Conservation (phyloP, 2,113 vertebrate genomes). For the Centrocercus urophasianus region DNA sequence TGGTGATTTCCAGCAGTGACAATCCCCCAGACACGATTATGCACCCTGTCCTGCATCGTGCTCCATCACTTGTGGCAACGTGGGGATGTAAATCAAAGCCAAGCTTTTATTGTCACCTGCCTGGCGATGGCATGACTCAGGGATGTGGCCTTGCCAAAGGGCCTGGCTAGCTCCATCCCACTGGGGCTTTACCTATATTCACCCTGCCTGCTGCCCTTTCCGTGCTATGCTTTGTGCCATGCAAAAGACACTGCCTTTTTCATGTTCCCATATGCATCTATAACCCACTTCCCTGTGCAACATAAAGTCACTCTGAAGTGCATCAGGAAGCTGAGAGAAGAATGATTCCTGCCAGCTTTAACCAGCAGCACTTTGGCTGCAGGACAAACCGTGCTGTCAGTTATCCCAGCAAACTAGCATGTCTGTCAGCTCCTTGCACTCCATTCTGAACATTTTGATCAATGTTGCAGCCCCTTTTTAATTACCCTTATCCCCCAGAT, state of each 20-base stretch:
- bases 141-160: not conserved
- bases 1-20: not conserved
- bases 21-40: not conserved
- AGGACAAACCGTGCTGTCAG: not conserved
- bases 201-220: not conserved
- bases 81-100: not conserved
- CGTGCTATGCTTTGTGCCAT: rapidly evolving
- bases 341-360: not conserved
- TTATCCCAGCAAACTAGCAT: not conserved
- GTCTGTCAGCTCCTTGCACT: not conserved
- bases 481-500: conserved; percentile 31
- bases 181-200: not conserved
- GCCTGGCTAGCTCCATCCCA: not conserved
- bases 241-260: not conserved
- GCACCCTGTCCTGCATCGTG: not conserved
- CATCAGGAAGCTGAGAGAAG: not conserved
- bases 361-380: not conserved
- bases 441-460: not conserved
- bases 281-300: not conserved
- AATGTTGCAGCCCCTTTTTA: conserved; percentile 29
- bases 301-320: not conserved
- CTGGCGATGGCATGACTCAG: rapidly evolving
- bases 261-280: rapidly evolving
- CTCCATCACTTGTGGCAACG: rapidly evolving
- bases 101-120: not conserved